Percentiles rank a stretch among this genome's conserved stretches.
Conservation (phyloP, 2,113 vertebrate species). For the Ptyas mucosa region DNA sequence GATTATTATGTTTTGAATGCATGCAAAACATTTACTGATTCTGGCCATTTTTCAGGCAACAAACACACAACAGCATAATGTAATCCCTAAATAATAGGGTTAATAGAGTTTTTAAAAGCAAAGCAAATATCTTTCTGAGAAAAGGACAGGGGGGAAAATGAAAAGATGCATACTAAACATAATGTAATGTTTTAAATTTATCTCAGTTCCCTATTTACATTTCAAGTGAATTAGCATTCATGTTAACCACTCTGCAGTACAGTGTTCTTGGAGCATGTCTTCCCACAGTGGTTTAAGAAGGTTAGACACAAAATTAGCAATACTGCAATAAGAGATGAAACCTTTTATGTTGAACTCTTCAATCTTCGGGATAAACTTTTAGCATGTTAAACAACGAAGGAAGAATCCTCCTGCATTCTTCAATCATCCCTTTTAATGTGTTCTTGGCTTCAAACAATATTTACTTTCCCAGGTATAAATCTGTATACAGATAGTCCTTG, state of each 20-base stretch:
- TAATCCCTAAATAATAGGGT: neutral
- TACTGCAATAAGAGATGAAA: conserved; percentile 10
- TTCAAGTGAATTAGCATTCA: neutral
- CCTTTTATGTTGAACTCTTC: neutral
- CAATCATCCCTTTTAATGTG: neutral
- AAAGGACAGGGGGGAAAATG: neutral
- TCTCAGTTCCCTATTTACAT: neutral
- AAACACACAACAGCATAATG: neutral
- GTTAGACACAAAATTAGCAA: neutral
- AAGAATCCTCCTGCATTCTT: neutral
- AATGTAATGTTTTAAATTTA: neutral
- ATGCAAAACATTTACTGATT: neutral
- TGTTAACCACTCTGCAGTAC: neutral
- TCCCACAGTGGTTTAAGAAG: neutral
- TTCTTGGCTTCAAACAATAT: neutral
- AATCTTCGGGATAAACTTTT: neutral
- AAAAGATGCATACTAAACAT: neutral
- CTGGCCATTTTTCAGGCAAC: neutral
- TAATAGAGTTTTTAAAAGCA: neutral
- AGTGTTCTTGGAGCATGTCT: neutral
- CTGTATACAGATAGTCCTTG: too few relatives aligned
- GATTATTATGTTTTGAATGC: neutral
- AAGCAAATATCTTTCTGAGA: neutral
- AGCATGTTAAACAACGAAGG: conserved; percentile 44
- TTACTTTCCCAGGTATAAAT: neutral